Base-by-base conservation (phyloP, 30 jellyfish, hydroid and myxozoan species). In the Sanderia malayensis region DNA sequence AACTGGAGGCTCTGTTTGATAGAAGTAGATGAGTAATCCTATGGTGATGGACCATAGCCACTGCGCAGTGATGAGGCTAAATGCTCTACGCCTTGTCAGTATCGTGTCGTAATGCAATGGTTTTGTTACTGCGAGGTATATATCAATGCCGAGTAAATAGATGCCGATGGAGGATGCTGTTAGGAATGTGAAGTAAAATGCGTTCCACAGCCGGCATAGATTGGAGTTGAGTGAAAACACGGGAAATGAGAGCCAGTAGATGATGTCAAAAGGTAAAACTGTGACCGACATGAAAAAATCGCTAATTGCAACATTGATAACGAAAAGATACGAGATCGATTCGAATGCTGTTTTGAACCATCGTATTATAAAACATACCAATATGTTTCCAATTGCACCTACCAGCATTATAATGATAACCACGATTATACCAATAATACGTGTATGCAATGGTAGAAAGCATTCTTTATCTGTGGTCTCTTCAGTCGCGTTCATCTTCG, bases 1-100 rank as follows among this genome's bases (percentile, higher is more conserved):
- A n/a, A 4, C 76, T 26, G 84, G 86, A 4, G 94, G 94, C 64
- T 70, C 71, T 17, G 61, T 76, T 61, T 82, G 94, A 47, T 20
- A 63, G 41, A 82, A 17, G 84, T 44, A 63, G 20, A 82, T 62
- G 0, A 82, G 68, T 0, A 71, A 63, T 1, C 79, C 84, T 26
- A 53, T 52, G 20, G 71, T 15, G 3, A 71, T 70, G 0, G 86
- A 67, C 84, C 84, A 82, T 28, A 49, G 22, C 94, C 94, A 82
- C 7, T 62, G 22, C 4, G 49, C 8, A 2, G 60, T 31, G 3
- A 82, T 82, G 22, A 44, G 21, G 1, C 34, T 44, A 33, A 22
- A 37, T 37, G 67, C 84, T n/a, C 76, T 76, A 4, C 41, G 32
- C 10, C 26, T 45, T 13, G 82, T 82, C 30, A 70, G 24, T 32